phyloP scores from a whole-genome alignment of 2,888 invertebrate species.

The Apoda limacodes region DNA sequence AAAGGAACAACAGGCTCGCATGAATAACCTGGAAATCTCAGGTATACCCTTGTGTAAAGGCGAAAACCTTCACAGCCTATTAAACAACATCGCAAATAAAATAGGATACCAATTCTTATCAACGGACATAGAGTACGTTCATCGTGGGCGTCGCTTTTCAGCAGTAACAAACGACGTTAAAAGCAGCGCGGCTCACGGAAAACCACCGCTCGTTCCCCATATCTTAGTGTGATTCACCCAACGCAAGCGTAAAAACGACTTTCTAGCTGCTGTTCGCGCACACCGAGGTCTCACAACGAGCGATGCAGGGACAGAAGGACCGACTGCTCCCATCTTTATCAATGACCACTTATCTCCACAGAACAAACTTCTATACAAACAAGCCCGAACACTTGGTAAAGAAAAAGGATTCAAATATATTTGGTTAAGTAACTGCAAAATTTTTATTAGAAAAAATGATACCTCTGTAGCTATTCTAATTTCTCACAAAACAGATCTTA shows the following conservation, averaged over 20 bases:
- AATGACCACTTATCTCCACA: no score
- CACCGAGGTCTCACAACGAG: no score
- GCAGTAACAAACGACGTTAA: no score
- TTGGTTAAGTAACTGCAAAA: no score
- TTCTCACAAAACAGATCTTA: no score
- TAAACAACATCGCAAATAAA: not conserved
- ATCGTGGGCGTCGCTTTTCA: not conserved
- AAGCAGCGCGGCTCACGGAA: not conserved
- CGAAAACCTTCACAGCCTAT: slow-evolving; percentile 3
- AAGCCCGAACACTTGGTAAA: no score
- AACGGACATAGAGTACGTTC: not conserved
- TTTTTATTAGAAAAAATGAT: no score
- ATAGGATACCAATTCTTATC: not conserved
- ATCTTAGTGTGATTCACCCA: not conserved
- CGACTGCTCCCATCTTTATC: no score
- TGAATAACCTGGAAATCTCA: slow-evolving; percentile 8
- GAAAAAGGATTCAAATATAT: no score
- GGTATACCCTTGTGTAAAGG: slow-evolving; percentile 4
- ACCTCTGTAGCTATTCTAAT: no score
- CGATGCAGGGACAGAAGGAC: no score
- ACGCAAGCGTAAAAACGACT: not conserved
- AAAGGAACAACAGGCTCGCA: slow-evolving; percentile 3
- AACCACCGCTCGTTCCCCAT: not conserved
- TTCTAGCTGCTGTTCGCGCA: not conserved
- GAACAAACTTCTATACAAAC: no score